These are phyloP conservation scores for Oncorhynchus clarkii DNA, from an alignment of 2,113 vertebrate genomes.

Conservation along the genomic window DNA sequence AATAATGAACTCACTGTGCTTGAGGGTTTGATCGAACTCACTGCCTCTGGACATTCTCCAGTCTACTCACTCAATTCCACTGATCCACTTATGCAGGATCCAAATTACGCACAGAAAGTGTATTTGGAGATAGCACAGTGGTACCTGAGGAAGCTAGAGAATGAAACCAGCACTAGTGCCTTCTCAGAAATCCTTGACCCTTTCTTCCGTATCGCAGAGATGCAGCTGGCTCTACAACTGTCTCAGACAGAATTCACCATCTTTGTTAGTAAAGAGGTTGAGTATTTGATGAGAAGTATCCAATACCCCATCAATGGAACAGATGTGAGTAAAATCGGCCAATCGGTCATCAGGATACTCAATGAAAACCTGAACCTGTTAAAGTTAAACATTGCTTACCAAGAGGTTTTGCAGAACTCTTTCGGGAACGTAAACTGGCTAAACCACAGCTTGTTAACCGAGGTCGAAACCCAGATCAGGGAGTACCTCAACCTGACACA, in stretches of 20 bases:
- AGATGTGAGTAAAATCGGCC: slow-evolving; percentile 53
- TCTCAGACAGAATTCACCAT: slow-evolving; percentile 52
- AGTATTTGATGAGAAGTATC: slow-evolving; percentile 40
- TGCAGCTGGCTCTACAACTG: slow-evolving; percentile 52
- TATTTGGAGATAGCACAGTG: slow-evolving; percentile 59
- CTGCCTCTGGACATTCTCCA: slow-evolving; percentile 34
- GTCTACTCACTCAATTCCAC: slow-evolving; percentile 44
- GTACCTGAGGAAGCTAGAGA: slow-evolving; percentile 68
- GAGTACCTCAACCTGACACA: slow-evolving; percentile 48
- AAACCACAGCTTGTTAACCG: slow-evolving; percentile 42
- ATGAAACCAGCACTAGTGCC: slow-evolving; percentile 53
- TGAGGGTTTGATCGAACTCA: slow-evolving; percentile 57
- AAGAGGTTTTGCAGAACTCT: slow-evolving; percentile 39
- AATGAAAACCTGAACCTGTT: slow-evolving; percentile 34
- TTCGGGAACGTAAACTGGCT: background rate
- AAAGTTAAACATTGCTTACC: slow-evolving; percentile 23
- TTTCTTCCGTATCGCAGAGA: slow-evolving; percentile 53
- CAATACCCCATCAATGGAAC: slow-evolving; percentile 54
- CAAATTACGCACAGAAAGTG: slow-evolving; percentile 29
- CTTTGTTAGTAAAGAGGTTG: slow-evolving; percentile 46
- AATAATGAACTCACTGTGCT: slow-evolving; percentile 60
- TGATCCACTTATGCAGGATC: slow-evolving; percentile 19
- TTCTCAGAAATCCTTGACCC: slow-evolving; percentile 47
- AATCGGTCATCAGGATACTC: slow-evolving; percentile 42
- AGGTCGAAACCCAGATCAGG: slow-evolving; percentile 41